Evolutionary conservation across 2,888 invertebrate genomes (phyloP), one percentile per base, ranked within the genome.

Genomic region (Abrostola tripartita): DNA sequence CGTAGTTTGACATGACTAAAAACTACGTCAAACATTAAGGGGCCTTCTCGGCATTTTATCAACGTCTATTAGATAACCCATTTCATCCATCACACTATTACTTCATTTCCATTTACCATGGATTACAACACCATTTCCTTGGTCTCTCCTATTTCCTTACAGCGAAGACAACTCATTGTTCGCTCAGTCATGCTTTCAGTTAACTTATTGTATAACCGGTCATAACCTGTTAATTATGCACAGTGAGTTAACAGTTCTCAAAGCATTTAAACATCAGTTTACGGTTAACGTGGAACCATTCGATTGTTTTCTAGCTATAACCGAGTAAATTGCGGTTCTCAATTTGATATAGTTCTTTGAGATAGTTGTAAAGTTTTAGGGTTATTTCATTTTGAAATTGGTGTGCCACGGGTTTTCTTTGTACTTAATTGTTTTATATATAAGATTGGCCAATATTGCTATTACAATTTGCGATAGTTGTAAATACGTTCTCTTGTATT

Each of bases 161-260:
- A 64, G 24, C 57, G 60, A 12, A 51, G 5, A 40, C 57, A 40
- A 53, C 35, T 61, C 74, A 72, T 72, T 72, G 73, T 73, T 69
- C 53, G 54, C 42, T 74, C 70, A 69, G 79, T 74, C 75, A 79
- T 78, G 80, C 79, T 76, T 76, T 72, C 69, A 61, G 78, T 68
- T 58, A 62, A 64, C 70, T 71, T 74, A 76, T 83, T 81, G 72
- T 78, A 72, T 74, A 74, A 81, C 71, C 60, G 63, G 55, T 74
- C 66, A 65, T 76, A 71, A 78, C 70, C 59, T 69, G 68, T 66
- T 78, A 83, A 84, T 84, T 83, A 81, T 79, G 61, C 70, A 78
- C 76, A 75, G 74, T 73, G 71, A 79, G 79, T 82, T 81, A 82
- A 74, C 82, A 75, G 81, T 76, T 77, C 78, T 68, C 68, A 73